Conservation (phyloP, 2,888 invertebrate species). For the Lacanobia oleracea region DNA sequence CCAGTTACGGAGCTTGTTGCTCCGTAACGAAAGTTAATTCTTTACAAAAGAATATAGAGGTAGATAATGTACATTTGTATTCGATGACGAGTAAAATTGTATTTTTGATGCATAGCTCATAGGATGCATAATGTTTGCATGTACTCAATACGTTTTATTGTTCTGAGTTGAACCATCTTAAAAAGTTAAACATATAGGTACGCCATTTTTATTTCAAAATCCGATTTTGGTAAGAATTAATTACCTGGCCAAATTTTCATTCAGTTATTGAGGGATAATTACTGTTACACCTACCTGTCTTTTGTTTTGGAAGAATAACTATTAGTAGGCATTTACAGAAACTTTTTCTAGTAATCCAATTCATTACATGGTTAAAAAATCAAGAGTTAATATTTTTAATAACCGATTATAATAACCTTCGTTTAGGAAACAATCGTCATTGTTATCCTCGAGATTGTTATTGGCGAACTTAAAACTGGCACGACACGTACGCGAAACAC, state of each 20-base stretch:
- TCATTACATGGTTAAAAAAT: background rate
- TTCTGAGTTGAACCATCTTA: slow-evolving; percentile 27
- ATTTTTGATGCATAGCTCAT: background rate
- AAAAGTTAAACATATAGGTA: background rate
- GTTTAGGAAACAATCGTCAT: slow-evolving; percentile 17
- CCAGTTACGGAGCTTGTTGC: slow-evolving; percentile 71
- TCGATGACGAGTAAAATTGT: slow-evolving; percentile 17
- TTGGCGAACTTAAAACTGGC: slow-evolving; percentile 6
- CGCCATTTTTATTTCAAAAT: slow-evolving; percentile 15
- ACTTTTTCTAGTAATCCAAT: slow-evolving; percentile 7
- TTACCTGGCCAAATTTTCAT: slow-evolving; percentile 36
- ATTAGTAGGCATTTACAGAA: slow-evolving; percentile 10
- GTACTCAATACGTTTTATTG: slow-evolving; percentile 18
- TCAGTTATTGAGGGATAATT: slow-evolving; percentile 34
- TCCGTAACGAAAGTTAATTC: slow-evolving; percentile 56
- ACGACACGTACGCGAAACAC: slow-evolving; percentile 10
- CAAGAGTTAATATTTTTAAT: slow-evolving; percentile 13
- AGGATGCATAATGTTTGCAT: background rate
- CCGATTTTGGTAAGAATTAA: slow-evolving; percentile 36
- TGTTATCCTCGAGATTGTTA: background rate
- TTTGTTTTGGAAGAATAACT: slow-evolving; percentile 33
- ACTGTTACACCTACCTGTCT: slow-evolving; percentile 44
- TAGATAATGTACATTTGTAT: slow-evolving; percentile 11
- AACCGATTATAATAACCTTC: slow-evolving; percentile 8
- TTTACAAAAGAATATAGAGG: slow-evolving; percentile 1